Evolutionary conservation across 2,113 vertebrate species (phyloP).

Genomic region (Bombycilla garrulus): DNA sequence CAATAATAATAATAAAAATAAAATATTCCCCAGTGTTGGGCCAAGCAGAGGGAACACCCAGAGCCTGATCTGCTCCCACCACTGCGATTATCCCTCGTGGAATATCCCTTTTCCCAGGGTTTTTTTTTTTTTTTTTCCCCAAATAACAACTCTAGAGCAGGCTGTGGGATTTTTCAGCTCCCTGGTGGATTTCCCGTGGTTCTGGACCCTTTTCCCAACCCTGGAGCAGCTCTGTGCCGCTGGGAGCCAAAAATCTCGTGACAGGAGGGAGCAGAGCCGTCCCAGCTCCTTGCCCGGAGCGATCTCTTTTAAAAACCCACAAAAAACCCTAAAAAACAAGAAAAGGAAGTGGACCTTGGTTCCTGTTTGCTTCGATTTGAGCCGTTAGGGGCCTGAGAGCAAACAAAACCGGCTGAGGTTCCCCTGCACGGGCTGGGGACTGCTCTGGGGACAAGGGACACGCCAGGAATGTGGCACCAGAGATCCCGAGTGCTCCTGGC

Average conservation of each 20-base stretch:
- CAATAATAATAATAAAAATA: too few species aligned
- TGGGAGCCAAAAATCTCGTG: fast-evolving
- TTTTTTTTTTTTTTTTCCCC: neutral
- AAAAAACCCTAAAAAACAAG: neutral
- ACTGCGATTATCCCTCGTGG: neutral
- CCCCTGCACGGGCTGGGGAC: fast-evolving
- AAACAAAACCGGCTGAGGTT: neutral
- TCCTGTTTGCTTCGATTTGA: neutral
- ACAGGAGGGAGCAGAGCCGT: neutral
- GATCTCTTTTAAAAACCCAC: neutral
- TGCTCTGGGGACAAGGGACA: neutral
- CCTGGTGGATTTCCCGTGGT: fast-evolving
- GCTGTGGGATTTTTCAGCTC: fast-evolving
- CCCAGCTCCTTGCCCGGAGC: neutral
- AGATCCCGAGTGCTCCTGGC: neutral
- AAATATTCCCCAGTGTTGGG: too few species aligned
- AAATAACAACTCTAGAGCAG: neutral
- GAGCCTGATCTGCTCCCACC: neutral
- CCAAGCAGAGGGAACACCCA: neutral
- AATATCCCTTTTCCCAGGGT: neutral
- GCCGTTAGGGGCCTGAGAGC: neutral
- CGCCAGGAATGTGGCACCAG: fast-evolving
- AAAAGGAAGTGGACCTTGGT: neutral
- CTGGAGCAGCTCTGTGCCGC: neutral
- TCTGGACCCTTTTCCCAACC: neutral